phyloP scores from a whole-genome alignment of 1,140 invertebrate species.

The Meloidogyne floridensis region DNA sequence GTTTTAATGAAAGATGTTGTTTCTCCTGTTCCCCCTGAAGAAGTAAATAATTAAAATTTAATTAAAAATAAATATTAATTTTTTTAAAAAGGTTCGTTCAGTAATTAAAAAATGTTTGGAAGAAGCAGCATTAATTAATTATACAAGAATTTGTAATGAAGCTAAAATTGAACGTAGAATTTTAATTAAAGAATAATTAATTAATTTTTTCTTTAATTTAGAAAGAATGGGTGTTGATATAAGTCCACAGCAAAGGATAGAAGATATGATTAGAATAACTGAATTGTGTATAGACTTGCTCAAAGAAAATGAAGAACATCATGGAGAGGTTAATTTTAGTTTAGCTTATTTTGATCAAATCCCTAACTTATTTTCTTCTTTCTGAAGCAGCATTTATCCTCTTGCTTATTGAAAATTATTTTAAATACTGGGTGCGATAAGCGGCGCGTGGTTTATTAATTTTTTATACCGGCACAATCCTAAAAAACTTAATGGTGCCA shows the following conservation, averaged over 20 bases:
- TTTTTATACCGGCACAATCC: too few relatives aligned
- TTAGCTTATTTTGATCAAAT: background rate
- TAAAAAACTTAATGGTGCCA: too few relatives aligned
- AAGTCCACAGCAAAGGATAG: slow-evolving; percentile 71
- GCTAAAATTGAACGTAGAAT: slow-evolving; percentile 90
- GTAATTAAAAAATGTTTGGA: slow-evolving; percentile 92
- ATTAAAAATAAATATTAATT: background rate
- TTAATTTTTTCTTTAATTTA: slow-evolving; percentile 33
- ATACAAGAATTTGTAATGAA: slow-evolving; percentile 89
- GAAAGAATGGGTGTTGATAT: slow-evolving; percentile 64
- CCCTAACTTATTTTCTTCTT: too few relatives aligned
- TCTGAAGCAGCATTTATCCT: too few relatives aligned
- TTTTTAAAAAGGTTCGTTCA: slow-evolving; percentile 73
- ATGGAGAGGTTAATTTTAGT: slow-evolving; percentile 81
- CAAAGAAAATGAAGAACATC: slow-evolving; percentile 99
- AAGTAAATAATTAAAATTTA: slow-evolving; percentile 66
- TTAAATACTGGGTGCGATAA: too few relatives aligned
- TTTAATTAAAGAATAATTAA: slow-evolving; percentile 6
- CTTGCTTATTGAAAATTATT: too few relatives aligned
- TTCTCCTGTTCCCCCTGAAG: slow-evolving; percentile 92
- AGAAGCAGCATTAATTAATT: slow-evolving; percentile 95
- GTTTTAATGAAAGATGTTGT: slow-evolving; percentile 98
- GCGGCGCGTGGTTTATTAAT: too few relatives aligned
- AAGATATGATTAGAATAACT: slow-evolving; percentile 92
- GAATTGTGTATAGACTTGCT: slow-evolving; percentile 96